These are phyloP conservation scores for Drosophila ohnishii DNA, from an alignment of 1,140 invertebrate species.

Conservation along the genomic window DNA sequence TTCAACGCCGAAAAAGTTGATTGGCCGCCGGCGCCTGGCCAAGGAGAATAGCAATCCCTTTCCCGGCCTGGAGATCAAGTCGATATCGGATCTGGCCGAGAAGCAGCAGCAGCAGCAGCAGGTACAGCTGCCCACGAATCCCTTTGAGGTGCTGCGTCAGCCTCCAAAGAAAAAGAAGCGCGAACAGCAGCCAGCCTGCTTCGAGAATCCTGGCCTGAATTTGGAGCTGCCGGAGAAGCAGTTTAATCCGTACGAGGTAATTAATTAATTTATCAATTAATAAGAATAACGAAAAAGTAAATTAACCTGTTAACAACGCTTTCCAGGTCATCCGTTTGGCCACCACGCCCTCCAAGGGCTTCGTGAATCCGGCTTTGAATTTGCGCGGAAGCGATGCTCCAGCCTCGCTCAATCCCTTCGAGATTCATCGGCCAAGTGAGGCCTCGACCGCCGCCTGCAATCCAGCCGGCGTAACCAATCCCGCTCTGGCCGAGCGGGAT, in stretches of 20 bases:
- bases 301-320: neutral
- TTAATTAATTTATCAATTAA: too few relatives aligned
- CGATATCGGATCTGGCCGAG: conserved; percentile 65
- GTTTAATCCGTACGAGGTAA: conserved; percentile 82
- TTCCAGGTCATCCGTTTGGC: conserved; percentile 61
- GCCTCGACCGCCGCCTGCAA: conserved; percentile 40
- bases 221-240: conserved; percentile 77
- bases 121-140: conserved; percentile 50
- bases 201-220: conserved; percentile 81
- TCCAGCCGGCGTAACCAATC: conserved; percentile 63
- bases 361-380: conserved; percentile 76
- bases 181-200: conserved; percentile 63
- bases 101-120: conserved; percentile 9
- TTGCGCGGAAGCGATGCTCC: conserved; percentile 64
- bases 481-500: conserved; percentile 38
- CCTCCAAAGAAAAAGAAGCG: conserved; percentile 80
- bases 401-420: conserved; percentile 73
- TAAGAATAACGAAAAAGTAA: too few relatives aligned
- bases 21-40: conserved; percentile 55
- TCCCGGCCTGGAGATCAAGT: conserved; percentile 74
- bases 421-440: conserved; percentile 68
- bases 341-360: conserved; percentile 63
- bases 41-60: conserved; percentile 60
- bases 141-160: conserved; percentile 79
- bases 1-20: conserved; percentile 73